Evolutionary conservation across 2,888 invertebrate genomes (phyloP).

Genomic region (Agelastica alni): DNA sequence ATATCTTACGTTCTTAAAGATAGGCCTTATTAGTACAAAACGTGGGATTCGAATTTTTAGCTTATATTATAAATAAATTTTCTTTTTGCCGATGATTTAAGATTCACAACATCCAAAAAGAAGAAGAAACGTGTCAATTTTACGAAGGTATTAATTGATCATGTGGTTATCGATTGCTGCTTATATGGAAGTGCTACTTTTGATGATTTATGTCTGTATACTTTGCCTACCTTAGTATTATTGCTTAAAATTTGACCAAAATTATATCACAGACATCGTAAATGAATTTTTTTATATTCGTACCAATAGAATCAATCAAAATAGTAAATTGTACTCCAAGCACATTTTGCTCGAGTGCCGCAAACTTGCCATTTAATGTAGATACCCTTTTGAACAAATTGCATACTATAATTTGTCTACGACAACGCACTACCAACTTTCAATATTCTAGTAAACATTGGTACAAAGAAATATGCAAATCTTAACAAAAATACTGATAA

Average conservation of each 20-base stretch:
- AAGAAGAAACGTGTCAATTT: slow-evolving; percentile 24
- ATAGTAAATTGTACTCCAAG: no score
- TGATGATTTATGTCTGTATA: slow-evolving; percentile 15
- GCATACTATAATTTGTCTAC: no score
- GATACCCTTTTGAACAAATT: no score
- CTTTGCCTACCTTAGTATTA: slow-evolving; percentile 6
- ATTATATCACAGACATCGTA: no score
- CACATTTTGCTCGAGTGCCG: no score
- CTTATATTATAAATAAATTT: not conserved
- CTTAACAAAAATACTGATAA: no score
- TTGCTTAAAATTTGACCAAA: not conserved
- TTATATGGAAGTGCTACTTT: slow-evolving; percentile 28
- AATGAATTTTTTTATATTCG: no score
- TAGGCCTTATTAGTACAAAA: slow-evolving; percentile 48
- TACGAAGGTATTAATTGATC: slow-evolving; percentile 35
- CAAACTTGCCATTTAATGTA: no score
- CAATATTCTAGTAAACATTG: no score
- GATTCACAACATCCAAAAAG: slow-evolving; percentile 28
- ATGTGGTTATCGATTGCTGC: slow-evolving; percentile 28
- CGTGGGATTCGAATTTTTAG: slow-evolving; percentile 46
- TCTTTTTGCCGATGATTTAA: slow-evolving; percentile 33
- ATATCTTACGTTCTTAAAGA: slow-evolving; percentile 51
- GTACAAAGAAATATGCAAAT: no score
- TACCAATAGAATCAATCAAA: no score
- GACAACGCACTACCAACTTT: no score